A percentile compares a stretch with the other conserved stretches of the same genome.
Conservation (phyloP, 1,140 invertebrate species). For the Drosophila micromelanica region DNA sequence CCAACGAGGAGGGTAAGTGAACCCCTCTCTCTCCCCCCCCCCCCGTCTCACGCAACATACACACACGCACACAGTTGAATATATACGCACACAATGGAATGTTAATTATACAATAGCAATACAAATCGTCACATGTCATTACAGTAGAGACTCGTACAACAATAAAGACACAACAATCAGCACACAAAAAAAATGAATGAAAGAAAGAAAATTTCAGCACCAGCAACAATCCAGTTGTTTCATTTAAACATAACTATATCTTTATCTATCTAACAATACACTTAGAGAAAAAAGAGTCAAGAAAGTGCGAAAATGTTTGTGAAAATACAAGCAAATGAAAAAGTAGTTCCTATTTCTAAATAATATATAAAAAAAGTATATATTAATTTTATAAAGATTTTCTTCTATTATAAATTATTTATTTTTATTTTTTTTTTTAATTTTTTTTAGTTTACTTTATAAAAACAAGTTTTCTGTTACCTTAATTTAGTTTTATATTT, state of each 20-base stretch:
- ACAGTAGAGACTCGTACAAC: conserved; percentile 54
- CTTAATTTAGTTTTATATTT: too few species aligned
- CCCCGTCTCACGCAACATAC: conserved; percentile 25
- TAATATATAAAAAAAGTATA: too few species aligned
- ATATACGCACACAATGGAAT: conserved; percentile 45
- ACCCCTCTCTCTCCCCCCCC: not conserved
- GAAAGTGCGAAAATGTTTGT: too few species aligned
- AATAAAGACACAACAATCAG: conserved; percentile 70
- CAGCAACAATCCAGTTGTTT: conserved; percentile 51
- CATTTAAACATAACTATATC: conserved; percentile 36
- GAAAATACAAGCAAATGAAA: too few species aligned
- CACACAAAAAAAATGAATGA: conserved; percentile 24
- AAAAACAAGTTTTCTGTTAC: too few species aligned
- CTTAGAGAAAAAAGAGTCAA: conserved; percentile 7
- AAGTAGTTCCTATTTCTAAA: too few species aligned
- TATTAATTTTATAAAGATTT: too few species aligned
- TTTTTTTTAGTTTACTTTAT: too few species aligned
- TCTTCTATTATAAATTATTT: too few species aligned
- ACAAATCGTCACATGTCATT: conserved; percentile 51
- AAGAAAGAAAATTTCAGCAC: conserved; percentile 22
- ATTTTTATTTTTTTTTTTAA: too few species aligned
- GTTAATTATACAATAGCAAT: conserved; percentile 53
- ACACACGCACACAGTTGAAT: conserved; percentile 26
- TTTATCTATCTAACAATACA: not conserved
- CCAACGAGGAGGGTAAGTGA: conserved; percentile 85